phyloP scores from a whole-genome alignment of 92 coral and sea anemone genomes.

The Epizoanthus illoricatus region DNA sequence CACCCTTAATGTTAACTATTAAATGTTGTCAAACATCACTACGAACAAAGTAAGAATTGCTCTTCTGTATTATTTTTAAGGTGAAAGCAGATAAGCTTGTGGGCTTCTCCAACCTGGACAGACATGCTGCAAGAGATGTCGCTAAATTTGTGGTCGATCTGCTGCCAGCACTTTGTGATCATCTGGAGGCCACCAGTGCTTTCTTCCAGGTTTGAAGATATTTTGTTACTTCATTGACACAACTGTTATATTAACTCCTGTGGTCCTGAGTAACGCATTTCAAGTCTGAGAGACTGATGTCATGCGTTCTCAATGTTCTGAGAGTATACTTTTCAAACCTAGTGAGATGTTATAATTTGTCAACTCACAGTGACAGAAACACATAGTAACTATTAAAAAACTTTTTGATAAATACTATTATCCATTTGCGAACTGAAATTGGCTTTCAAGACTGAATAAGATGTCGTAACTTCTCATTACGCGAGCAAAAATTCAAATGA shows the following conservation, averaged over 20 bases:
- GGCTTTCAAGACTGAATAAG: too few relatives aligned
- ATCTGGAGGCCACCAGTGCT: constrained; percentile 93
- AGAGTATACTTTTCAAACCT: too few relatives aligned
- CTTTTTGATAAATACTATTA: too few relatives aligned
- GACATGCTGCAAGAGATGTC: constrained; percentile 65
- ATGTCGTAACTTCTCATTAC: too few relatives aligned
- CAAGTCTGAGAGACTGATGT: not conserved
- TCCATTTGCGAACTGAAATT: too few relatives aligned
- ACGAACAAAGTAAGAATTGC: not conserved
- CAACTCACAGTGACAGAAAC: too few relatives aligned
- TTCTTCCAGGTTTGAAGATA: constrained; percentile 75
- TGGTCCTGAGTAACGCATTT: not conserved
- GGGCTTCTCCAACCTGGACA: constrained; percentile 90
- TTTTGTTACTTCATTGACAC: not conserved
- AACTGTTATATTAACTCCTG: not conserved
- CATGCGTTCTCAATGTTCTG: too few relatives aligned
- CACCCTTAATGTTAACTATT: not conserved
- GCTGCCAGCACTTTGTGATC: constrained; percentile 85
- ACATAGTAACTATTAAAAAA: too few relatives aligned
- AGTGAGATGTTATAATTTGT: too few relatives aligned
- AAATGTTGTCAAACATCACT: too few relatives aligned
- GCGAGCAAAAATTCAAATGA: too few relatives aligned
- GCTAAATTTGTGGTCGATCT: constrained; percentile 71
- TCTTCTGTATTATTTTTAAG: constrained; percentile 30
- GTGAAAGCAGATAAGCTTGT: constrained; percentile 86